These are phyloP conservation scores for Polypedilum pembai DNA, from an alignment of 1,140 invertebrate species.

Conservation along the genomic window DNA sequence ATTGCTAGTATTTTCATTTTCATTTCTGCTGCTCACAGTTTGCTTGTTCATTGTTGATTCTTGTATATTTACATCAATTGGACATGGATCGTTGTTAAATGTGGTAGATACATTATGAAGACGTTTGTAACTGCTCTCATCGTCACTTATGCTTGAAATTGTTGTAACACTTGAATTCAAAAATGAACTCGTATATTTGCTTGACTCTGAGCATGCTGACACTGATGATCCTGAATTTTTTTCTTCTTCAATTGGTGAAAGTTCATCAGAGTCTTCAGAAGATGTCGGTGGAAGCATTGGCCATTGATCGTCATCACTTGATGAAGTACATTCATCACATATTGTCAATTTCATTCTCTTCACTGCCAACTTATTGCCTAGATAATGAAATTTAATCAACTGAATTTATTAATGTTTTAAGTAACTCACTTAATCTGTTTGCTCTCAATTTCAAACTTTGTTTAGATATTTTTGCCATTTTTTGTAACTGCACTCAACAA, in stretches of 20 bases:
- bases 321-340: not conserved
- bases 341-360: not conserved
- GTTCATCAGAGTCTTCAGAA: not conserved
- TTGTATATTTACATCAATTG: not conserved
- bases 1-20: not conserved
- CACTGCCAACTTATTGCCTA: not conserved
- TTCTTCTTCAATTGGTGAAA: slow-evolving; percentile 10
- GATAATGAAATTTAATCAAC: not conserved
- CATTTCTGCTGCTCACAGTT: not conserved
- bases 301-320: not conserved
- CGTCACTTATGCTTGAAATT: not conserved
- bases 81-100: not conserved
- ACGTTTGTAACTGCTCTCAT: not conserved
- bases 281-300: not conserved
- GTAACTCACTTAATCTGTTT: not conserved
- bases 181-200: not conserved
- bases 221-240: not conserved
- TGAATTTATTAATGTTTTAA: not conserved
- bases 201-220: not conserved
- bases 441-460: not conserved
- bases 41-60: not conserved
- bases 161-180: not conserved
- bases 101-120: not conserved
- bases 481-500: not conserved
- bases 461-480: slow-evolving; percentile 16